Conservation (phyloP, 2,113 vertebrate species). For the Leucoraja erinaceus region DNA sequence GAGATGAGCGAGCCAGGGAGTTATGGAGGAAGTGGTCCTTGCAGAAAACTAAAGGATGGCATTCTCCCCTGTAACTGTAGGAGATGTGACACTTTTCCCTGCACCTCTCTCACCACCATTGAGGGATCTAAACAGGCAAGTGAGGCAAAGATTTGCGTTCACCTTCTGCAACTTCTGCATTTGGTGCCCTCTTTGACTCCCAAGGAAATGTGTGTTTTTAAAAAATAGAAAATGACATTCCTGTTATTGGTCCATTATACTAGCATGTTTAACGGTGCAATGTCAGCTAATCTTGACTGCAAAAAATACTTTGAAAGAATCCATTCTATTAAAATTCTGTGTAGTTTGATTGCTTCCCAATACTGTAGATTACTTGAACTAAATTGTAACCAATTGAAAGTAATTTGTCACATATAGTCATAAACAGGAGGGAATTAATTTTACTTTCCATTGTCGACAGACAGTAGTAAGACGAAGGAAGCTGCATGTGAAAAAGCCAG, state of each 20-base stretch:
- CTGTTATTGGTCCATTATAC: neutral
- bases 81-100: too few species aligned
- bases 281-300: neutral
- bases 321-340: neutral
- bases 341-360: neutral
- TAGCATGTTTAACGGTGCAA: neutral
- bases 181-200: too few species aligned
- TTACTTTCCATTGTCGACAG: conserved; percentile 39
- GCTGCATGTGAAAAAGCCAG: conserved; percentile 58
- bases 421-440: neutral
- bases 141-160: too few species aligned
- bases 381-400: neutral
- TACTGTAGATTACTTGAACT: neutral
- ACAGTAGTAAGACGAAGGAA: conserved; percentile 52
- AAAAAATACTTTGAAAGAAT: neutral
- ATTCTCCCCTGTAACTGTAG: too few species aligned
- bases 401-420: neutral
- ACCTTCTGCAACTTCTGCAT: too few species aligned
- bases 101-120: too few species aligned
- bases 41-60: too few species aligned
- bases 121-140: too few species aligned
- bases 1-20: too few species aligned
- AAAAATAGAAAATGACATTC: too few species aligned
- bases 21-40: too few species aligned
- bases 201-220: neutral